A percentile compares a stretch with the other conserved stretches of the same genome.
Conservation (phyloP, 2,113 vertebrate genomes). For the Dissostichus mawsoni region DNA sequence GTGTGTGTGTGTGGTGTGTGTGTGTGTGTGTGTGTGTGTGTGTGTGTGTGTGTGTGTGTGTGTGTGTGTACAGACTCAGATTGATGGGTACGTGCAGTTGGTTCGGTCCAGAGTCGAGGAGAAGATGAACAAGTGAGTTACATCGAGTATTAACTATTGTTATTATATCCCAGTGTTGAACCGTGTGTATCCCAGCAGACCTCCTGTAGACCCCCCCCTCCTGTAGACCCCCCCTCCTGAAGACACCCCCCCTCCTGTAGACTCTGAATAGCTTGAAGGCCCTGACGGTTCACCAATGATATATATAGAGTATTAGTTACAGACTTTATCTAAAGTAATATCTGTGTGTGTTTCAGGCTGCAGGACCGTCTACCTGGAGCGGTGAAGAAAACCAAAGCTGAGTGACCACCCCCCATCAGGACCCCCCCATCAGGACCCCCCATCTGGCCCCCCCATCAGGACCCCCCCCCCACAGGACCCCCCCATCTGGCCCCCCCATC, state of each 20-base stretch:
- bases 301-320: no score
- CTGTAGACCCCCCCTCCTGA: no score
- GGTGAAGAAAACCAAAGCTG: slow-evolving; percentile 56
- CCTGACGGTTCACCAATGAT: neutral
- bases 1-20: no score
- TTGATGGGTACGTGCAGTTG: slow-evolving; percentile 21
- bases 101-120: slow-evolving; percentile 42
- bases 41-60: slow-evolving; percentile 22
- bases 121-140: slow-evolving; percentile 74
- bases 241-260: no score
- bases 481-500: no score
- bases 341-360: slow-evolving; percentile 36
- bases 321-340: no score
- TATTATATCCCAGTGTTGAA: no score
- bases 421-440: no score
- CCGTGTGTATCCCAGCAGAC: no score
- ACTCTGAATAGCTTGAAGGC: neutral
- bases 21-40: slow-evolving; percentile 15
- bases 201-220: no score
- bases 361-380: slow-evolving; percentile 64
- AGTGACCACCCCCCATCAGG: slow-evolving; percentile 23
- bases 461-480: no score
- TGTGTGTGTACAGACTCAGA: slow-evolving; percentile 44
- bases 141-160: no score
- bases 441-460: neutral